These are phyloP conservation scores for Tyrannus savana DNA, from an alignment of 2,113 vertebrate species.

Conservation along the genomic window DNA sequence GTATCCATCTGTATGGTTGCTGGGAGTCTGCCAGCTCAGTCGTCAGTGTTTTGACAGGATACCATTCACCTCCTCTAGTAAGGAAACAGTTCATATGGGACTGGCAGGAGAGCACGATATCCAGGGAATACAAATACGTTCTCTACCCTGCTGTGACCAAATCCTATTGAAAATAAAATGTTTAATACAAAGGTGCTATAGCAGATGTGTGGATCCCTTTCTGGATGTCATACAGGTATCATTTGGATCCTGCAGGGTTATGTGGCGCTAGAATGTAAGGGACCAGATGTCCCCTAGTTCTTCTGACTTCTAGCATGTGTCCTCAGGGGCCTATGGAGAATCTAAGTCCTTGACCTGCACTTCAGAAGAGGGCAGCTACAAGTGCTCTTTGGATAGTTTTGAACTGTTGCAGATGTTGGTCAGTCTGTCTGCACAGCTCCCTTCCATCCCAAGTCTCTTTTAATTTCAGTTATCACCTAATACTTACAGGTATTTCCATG, in stretches of 20 bases:
- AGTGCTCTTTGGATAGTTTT: neutral
- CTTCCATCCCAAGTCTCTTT: neutral
- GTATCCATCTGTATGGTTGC: neutral
- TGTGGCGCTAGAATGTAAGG: neutral
- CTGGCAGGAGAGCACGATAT: neutral
- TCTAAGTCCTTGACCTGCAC: neutral
- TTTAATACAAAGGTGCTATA: neutral
- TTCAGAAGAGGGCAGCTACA: neutral
- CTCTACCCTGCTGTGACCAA: neutral
- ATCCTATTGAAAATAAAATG: neutral
- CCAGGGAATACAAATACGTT: neutral
- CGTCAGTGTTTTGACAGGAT: neutral
- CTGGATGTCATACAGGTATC: neutral
- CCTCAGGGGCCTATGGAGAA: neutral
- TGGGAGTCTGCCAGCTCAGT: neutral
- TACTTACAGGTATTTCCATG: neutral
- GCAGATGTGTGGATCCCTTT: neutral
- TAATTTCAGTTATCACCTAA: neutral
- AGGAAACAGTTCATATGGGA: neutral
- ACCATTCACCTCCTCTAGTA: neutral
- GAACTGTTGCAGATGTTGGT: neutral
- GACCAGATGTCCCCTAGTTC: neutral
- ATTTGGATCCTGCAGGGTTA: neutral
- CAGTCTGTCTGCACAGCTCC: neutral
- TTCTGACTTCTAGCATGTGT: neutral